Percentiles rank a stretch among this genome's conserved stretches.
phyloP scores from a whole-genome alignment of 2,888 invertebrate genomes.

The Ophioninae sp. region DNA sequence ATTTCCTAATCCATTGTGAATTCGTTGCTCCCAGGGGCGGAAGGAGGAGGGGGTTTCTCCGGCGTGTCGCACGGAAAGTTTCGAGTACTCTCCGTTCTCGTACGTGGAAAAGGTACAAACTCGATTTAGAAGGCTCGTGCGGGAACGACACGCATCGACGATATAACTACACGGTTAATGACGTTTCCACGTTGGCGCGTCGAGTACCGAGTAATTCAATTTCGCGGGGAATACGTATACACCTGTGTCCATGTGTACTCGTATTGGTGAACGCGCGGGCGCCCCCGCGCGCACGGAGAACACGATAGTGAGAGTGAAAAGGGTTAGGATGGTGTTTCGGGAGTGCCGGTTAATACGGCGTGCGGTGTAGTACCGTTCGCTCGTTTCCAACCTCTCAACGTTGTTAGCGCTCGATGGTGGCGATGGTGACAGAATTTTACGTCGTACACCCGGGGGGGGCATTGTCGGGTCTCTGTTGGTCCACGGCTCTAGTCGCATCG shows the following conservation, averaged over 20 bases:
- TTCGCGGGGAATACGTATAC: slow-evolving; percentile 61
- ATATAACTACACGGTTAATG: slow-evolving; percentile 79
- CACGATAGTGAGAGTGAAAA: slow-evolving; percentile 63
- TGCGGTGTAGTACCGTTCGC: slow-evolving; percentile 53
- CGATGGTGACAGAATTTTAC: slow-evolving; percentile 64
- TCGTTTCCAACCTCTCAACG: slow-evolving; percentile 43
- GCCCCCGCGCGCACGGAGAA: not conserved
- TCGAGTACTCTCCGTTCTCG: slow-evolving; percentile 10
- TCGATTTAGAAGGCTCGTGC: slow-evolving; percentile 76
- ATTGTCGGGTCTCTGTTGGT: slow-evolving; percentile 48
- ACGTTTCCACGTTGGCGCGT: slow-evolving; percentile 78
- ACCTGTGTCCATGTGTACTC: not conserved
- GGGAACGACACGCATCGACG: slow-evolving; percentile 76
- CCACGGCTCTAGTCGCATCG: slow-evolving; percentile 3
- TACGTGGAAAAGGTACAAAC: slow-evolving; percentile 73
- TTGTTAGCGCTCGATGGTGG: slow-evolving; percentile 22
- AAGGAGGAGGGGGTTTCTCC: not conserved
- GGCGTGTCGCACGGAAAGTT: slow-evolving; percentile 15
- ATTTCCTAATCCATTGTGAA: slow-evolving; percentile 20
- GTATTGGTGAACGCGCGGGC: no score
- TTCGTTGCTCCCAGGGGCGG: slow-evolving; percentile 23
- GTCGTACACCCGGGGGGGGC: slow-evolving; percentile 47
- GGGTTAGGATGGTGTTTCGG: slow-evolving; percentile 54
- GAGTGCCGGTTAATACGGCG: slow-evolving; percentile 61
- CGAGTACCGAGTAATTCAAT: slow-evolving; percentile 78